Percentiles rank a stretch among this genome's conserved stretches.
phyloP scores from a whole-genome alignment of 2,113 vertebrate species.

The Gavialis gangeticus region DNA sequence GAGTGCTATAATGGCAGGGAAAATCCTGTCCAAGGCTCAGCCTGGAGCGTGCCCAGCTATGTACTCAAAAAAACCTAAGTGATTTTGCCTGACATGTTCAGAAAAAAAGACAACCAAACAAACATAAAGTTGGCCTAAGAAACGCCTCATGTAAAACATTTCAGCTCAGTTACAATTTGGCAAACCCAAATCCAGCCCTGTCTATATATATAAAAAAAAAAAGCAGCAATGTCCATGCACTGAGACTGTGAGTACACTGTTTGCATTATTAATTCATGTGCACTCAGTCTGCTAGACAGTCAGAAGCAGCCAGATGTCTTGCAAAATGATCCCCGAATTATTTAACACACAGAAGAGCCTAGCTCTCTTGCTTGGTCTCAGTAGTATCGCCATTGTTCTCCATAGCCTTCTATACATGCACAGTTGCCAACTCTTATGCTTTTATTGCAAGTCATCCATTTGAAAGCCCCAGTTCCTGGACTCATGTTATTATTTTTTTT shows the following conservation, averaged over 20 bases:
- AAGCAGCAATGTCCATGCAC: neutral
- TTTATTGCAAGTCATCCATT: neutral
- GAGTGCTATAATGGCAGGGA: neutral
- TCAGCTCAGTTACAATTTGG: neutral
- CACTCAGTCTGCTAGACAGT: neutral
- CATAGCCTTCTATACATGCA: neutral
- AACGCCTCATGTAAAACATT: too few relatives aligned
- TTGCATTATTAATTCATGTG: neutral
- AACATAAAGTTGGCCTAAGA: too few relatives aligned
- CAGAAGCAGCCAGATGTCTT: slow-evolving; percentile 29
- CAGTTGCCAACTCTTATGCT: neutral
- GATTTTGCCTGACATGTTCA: too few relatives aligned
- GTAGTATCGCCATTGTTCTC: neutral
- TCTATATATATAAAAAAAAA: neutral
- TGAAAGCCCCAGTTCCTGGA: neutral
- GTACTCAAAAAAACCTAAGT: too few relatives aligned
- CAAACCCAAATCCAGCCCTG: neutral
- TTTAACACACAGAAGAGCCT: neutral
- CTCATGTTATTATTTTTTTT: too few relatives aligned
- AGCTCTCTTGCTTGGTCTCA: fast-evolving
- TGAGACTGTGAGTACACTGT: neutral
- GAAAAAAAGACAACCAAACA: too few relatives aligned
- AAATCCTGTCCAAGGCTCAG: neutral
- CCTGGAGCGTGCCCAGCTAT: neutral
- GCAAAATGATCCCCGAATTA: neutral